phyloP scores from a whole-genome alignment of 2,113 vertebrate species.

The Corydoras maculifer region DNA sequence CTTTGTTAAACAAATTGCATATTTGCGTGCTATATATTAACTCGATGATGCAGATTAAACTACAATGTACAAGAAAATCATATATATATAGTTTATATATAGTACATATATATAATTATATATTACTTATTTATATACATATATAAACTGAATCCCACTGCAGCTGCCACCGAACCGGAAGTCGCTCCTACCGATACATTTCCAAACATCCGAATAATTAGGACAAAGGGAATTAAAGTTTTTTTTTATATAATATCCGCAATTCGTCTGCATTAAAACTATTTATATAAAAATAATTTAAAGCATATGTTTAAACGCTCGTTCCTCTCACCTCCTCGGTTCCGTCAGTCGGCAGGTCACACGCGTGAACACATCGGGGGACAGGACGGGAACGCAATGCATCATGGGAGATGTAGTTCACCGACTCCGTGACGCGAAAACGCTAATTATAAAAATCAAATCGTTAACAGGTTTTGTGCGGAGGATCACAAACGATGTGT shows the following conservation, averaged over 20 bases:
- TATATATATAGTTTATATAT: too few relatives aligned
- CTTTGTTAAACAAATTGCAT: too few relatives aligned
- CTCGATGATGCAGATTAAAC: too few relatives aligned
- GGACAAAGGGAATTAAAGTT: background rate
- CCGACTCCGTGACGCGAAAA: background rate
- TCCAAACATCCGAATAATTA: background rate
- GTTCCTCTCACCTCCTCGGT: slow-evolving; percentile 27
- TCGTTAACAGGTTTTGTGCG: too few relatives aligned
- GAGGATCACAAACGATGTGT: too few relatives aligned
- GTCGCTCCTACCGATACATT: slow-evolving; percentile 1
- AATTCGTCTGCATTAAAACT: background rate
- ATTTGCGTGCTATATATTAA: too few relatives aligned
- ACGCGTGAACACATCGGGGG: background rate
- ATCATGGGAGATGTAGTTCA: slow-evolving; percentile 29
- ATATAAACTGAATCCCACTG: background rate
- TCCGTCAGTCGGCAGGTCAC: slow-evolving; percentile 5
- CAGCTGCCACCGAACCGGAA: slow-evolving; percentile 7
- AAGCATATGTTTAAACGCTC: background rate
- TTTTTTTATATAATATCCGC: too few relatives aligned
- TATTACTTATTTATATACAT: background rate
- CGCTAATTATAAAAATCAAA: too few relatives aligned
- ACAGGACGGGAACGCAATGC: background rate
- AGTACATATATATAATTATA: background rate
- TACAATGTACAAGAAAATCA: too few relatives aligned
- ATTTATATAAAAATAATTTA: background rate